These are phyloP conservation scores for Alexandromys fortis DNA, from an alignment of 2,113 vertebrate species.

Conservation along the genomic window DNA sequence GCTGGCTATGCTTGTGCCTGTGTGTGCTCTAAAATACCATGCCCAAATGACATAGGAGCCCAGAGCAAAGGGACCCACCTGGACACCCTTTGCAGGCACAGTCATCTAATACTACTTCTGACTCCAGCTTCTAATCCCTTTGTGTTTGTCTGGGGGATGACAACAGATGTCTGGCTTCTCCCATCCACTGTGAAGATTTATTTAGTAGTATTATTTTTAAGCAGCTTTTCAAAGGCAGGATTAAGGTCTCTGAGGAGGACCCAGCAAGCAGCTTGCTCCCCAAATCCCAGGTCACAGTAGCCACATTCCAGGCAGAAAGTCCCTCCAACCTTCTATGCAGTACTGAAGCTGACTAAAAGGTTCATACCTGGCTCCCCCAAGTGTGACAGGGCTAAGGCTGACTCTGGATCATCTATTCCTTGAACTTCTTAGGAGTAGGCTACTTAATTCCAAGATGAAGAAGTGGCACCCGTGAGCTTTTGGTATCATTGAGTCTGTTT, in stretches of 20 bases:
- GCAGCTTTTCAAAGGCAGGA: slow-evolving; percentile 70
- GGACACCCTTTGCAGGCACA: neutral
- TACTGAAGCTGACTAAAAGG: neutral
- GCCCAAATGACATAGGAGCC: no score
- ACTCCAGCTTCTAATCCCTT: neutral
- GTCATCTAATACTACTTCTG: neutral
- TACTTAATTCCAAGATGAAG: neutral
- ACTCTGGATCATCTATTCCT: neutral
- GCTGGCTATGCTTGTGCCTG: neutral
- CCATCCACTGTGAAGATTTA: slow-evolving; percentile 62
- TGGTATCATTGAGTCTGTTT: neutral
- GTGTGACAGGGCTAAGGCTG: neutral
- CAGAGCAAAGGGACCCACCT: neutral
- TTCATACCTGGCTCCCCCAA: neutral
- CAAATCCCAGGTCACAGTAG: slow-evolving; percentile 5
- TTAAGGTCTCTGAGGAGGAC: slow-evolving; percentile 54
- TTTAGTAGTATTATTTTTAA: slow-evolving; percentile 72
- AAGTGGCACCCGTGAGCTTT: neutral
- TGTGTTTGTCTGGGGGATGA: slow-evolving; percentile 31
- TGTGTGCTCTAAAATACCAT: neutral
- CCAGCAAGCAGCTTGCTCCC: slow-evolving; percentile 37
- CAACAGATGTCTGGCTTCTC: slow-evolving; percentile 44
- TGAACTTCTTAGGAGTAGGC: neutral
- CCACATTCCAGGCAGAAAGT: neutral
- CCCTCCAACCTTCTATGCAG: neutral